Percentiles rank a stretch among this genome's conserved stretches.
Evolutionary conservation across 2,888 invertebrate genomes (phyloP).

Genomic region (Electrophaes corylata): DNA sequence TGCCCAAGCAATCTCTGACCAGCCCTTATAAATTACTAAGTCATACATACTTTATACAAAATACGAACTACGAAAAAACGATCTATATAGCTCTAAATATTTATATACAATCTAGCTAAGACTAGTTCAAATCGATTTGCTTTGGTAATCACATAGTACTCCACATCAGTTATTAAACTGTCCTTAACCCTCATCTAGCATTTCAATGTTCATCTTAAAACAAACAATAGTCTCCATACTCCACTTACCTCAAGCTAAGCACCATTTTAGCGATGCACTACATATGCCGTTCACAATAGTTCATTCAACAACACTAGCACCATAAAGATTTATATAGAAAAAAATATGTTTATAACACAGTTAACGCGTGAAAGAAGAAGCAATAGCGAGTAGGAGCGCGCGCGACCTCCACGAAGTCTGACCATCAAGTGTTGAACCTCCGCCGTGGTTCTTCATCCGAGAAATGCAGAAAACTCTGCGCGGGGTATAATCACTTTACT

Average conservation of each 20-base stretch:
- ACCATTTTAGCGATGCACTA: conserved; percentile 66
- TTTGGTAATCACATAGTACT: conserved; percentile 9
- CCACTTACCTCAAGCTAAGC: conserved; percentile 73
- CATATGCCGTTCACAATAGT: conserved; percentile 44
- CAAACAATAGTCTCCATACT: conserved; percentile 45
- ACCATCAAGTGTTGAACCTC: conserved; percentile 67
- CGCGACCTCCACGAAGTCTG: conserved; percentile 53
- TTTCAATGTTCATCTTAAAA: conserved; percentile 35
- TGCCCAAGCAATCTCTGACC: too few species aligned
- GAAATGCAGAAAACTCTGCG: conserved; percentile 52
- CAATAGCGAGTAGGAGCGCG: conserved; percentile 31
- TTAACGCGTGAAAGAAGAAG: conserved; percentile 27
- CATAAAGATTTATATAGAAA: conserved; percentile 11
- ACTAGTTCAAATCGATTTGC: too few species aligned
- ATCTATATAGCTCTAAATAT: too few species aligned
- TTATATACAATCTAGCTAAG: too few species aligned
- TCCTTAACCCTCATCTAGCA: conserved; percentile 19
- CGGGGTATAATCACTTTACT: conserved; percentile 62
- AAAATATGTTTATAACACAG: conserved; percentile 24
- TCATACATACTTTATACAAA: too few species aligned
- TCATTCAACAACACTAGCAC: conserved; percentile 47
- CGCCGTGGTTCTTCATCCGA: conserved; percentile 65
- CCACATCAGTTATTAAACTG: neutral
- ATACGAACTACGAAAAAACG: too few species aligned
- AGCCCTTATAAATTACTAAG: too few species aligned